Conservation (phyloP, 2,113 vertebrate species). For the Desmodus rotundus region DNA sequence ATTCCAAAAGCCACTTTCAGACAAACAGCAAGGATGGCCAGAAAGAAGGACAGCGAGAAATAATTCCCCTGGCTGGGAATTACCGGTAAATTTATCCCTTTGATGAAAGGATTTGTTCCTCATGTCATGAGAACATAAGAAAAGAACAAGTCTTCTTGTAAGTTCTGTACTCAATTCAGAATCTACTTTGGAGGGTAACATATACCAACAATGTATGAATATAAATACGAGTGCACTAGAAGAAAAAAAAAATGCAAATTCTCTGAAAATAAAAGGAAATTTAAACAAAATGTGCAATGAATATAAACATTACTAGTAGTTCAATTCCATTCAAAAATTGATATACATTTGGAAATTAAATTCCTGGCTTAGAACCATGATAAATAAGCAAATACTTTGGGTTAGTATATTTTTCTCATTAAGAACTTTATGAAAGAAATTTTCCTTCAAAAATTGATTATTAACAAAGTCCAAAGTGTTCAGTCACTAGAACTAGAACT, state of each 20-base stretch:
- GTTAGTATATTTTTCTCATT: conserved; percentile 30
- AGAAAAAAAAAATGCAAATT: not conserved
- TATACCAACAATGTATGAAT: not conserved
- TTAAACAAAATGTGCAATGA: not conserved
- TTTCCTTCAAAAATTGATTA: not conserved
- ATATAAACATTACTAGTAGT: not conserved
- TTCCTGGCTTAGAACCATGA: not conserved
- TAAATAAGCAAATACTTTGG: not conserved
- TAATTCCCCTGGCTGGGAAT: not conserved
- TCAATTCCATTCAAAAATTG: not conserved
- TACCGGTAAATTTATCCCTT: not conserved
- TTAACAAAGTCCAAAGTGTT: not conserved
- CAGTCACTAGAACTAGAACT: not conserved
- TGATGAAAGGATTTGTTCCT: not conserved
- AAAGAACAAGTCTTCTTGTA: not conserved
- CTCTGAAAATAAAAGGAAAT: not conserved
- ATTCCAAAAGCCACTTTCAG: not conserved
- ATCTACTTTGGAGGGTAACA: not conserved
- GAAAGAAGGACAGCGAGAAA: not conserved
- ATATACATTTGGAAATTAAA: conserved; percentile 28
- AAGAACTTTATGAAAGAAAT: not conserved
- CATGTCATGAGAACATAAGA: not conserved
- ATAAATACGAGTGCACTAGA: not conserved
- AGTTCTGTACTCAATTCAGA: not conserved
- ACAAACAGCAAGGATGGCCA: not conserved